These are phyloP conservation scores for Siniperca scherzeri DNA, from an alignment of 2,797 vertebrate genomes.

Conservation along the genomic window DNA sequence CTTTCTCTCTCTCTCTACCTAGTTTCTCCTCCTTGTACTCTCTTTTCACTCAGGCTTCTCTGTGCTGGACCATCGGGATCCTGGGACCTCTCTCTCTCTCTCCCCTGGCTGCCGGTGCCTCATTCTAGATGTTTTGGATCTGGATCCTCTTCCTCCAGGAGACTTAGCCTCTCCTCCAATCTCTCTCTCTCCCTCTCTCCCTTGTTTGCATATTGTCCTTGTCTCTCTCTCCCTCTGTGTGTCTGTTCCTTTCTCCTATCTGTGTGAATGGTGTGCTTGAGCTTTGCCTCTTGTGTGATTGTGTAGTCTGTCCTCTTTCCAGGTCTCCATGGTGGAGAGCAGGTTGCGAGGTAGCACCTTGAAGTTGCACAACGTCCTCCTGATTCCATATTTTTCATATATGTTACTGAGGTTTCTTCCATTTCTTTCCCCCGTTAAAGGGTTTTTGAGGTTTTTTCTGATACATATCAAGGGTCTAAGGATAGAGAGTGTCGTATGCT, in stretches of 20 bases:
- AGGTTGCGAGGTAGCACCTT: not conserved
- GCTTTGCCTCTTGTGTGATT: not conserved
- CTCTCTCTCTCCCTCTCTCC: not conserved
- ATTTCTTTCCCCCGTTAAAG: not conserved
- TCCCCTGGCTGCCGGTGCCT: not conserved
- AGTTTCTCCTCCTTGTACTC: not conserved
- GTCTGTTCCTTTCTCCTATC: not conserved
- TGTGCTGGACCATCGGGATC: not conserved
- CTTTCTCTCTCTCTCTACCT: not conserved
- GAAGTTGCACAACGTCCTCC: not conserved
- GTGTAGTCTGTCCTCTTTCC: not conserved
- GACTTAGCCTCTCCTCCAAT: not conserved
- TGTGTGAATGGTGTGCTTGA: not conserved
- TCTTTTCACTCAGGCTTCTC: not conserved
- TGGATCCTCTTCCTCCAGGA: not conserved
- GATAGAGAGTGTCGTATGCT: no score
- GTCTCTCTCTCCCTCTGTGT: not conserved
- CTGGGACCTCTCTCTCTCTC: constrained; percentile 2
- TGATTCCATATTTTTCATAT: not conserved
- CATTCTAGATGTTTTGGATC: constrained; percentile 2
- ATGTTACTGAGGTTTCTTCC: no score
- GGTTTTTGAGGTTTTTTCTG: not conserved
- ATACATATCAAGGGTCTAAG: not conserved
- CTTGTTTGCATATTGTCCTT: not conserved
- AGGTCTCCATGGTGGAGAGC: not conserved